These are phyloP conservation scores for Megalops atlanticus DNA, from an alignment of 2,113 vertebrate species.

Conservation along the genomic window DNA sequence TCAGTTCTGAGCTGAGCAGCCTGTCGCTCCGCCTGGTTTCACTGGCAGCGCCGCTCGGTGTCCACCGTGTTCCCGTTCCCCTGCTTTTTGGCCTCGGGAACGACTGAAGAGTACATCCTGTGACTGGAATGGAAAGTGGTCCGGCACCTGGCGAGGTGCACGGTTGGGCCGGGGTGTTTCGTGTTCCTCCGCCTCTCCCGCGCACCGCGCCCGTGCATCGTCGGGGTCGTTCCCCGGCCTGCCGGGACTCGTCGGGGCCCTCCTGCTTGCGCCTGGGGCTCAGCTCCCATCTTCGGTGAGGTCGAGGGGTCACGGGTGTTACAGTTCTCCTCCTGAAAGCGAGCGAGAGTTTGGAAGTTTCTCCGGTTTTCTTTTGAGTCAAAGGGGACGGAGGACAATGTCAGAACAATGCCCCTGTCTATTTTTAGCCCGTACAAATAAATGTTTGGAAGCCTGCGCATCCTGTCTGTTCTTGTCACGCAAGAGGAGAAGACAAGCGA, in stretches of 20 bases:
- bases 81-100: not conserved
- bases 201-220: not conserved
- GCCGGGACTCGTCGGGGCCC: not conserved
- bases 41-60: not conserved
- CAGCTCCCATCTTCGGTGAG: not conserved
- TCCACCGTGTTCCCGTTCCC: not conserved
- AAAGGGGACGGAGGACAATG: constrained; percentile 30
- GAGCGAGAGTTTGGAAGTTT: constrained; percentile 27
- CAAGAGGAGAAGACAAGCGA: constrained; percentile 32
- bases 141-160: not conserved
- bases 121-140: too few relatives aligned
- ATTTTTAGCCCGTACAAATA: constrained; percentile 63
- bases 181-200: not conserved
- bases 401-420: constrained; percentile 57
- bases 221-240: not conserved
- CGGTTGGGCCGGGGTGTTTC: not conserved
- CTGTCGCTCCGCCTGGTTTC: not conserved
- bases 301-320: not conserved
- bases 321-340: constrained; percentile 9
- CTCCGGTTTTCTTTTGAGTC: constrained; percentile 37
- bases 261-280: not conserved
- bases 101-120: too few relatives aligned
- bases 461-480: constrained; percentile 57
- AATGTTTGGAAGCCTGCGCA: constrained; percentile 51
- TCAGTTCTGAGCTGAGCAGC: not conserved